Conservation (phyloP, 2,113 vertebrate species). For the Sardina pilchardus region DNA sequence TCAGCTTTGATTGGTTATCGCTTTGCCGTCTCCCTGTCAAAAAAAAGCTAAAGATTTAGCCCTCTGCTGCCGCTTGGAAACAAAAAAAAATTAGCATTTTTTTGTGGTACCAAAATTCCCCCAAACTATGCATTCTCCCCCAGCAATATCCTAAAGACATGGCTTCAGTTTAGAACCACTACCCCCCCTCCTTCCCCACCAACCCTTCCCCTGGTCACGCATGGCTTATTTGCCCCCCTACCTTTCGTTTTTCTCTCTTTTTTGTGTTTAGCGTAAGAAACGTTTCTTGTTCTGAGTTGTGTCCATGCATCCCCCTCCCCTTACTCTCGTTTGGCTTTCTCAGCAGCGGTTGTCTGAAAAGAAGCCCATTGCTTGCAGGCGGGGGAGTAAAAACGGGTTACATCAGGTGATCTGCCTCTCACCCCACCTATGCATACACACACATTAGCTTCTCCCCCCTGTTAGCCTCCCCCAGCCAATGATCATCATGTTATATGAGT, state of each 20-base stretch:
- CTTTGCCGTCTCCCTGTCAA: not conserved
- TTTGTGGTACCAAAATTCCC: not conserved
- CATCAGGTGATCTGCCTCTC: conserved; percentile 55
- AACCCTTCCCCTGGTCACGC: not conserved
- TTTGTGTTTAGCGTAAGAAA: conserved; percentile 1
- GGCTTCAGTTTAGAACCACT: not conserved
- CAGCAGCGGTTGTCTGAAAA: conserved; percentile 56
- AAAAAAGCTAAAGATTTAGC: conserved; percentile 33
- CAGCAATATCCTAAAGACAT: not conserved
- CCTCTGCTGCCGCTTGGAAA: conserved; percentile 42
- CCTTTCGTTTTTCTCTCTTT: not conserved
- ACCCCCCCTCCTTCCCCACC: not conserved
- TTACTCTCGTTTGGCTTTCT: conserved; percentile 52
- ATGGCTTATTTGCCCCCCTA: not conserved
- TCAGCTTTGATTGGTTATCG: conserved; percentile 19
- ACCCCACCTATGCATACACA: conserved; percentile 30
- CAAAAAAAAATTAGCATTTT: not conserved
- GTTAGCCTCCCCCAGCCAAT: not conserved
- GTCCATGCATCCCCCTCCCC: conserved; percentile 38
- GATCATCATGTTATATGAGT: not conserved
- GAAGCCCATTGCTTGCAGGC: conserved; percentile 55
- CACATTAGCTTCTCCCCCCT: not conserved
- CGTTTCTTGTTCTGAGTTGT: conserved; percentile 8
- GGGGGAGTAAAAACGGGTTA: conserved; percentile 54
- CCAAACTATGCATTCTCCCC: not conserved